A percentile compares a stretch with the other conserved stretches of the same genome.
phyloP scores from a whole-genome alignment of 2,797 vertebrate species.

The Pempheris klunzingeri region DNA sequence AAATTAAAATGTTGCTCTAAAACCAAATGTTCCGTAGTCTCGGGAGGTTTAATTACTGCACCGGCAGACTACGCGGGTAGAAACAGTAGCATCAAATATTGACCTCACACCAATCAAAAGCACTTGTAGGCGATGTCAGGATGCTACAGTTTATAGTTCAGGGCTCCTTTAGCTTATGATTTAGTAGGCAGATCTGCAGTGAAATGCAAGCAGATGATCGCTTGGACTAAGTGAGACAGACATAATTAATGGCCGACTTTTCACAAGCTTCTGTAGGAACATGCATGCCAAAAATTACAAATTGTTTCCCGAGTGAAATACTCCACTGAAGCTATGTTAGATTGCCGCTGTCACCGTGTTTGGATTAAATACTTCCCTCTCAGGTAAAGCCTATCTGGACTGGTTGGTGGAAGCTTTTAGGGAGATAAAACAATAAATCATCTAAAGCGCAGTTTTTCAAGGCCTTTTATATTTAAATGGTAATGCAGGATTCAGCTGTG shows the following conservation, averaged over 20 bases:
- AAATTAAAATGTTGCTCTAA: conserved; percentile 39
- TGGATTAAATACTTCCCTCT: conserved; percentile 52
- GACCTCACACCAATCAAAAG: conserved; percentile 6
- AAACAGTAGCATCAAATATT: conserved; percentile 41
- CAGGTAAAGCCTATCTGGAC: conserved; percentile 34
- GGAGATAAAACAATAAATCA: conserved; percentile 52
- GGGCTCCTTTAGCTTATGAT: conserved; percentile 57
- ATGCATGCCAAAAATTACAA: conserved; percentile 47
- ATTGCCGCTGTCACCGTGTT: conserved; percentile 50
- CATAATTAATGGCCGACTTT: conserved; percentile 61
- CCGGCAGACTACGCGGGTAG: conserved; percentile 7
- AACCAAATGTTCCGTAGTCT: conserved; percentile 36
- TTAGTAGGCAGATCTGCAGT: conserved; percentile 41
- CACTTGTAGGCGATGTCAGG: conserved; percentile 17
- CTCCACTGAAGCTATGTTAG: conserved; percentile 39
- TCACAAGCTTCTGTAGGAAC: conserved; percentile 48
- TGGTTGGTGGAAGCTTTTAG: conserved; percentile 29
- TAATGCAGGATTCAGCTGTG: conserved; percentile 15
- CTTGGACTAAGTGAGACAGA: conserved; percentile 50
- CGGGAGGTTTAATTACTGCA: conserved; percentile 39
- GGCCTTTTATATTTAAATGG: conserved; percentile 39
- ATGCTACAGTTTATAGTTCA: conserved; percentile 26
- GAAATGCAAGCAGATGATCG: conserved; percentile 53
- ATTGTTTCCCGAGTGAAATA: conserved; percentile 51
- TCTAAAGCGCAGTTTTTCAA: not conserved